Evolutionary conservation across 1,140 invertebrate genomes (phyloP).

Genomic region (Octopus bimaculoides): DNA sequence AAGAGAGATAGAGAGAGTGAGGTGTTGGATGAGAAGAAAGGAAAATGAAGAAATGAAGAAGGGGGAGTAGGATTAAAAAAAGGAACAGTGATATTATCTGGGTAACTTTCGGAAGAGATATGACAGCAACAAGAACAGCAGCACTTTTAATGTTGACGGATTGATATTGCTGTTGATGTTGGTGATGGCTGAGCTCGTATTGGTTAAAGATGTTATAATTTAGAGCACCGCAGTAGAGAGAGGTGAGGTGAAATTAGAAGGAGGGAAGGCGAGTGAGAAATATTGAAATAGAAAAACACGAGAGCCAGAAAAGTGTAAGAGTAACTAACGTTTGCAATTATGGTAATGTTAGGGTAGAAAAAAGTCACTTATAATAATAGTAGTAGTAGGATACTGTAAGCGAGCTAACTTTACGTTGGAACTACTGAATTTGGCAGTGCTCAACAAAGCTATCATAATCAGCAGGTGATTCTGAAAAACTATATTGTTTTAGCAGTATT

Average conservation of each 20-base stretch:
- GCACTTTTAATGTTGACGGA: no score
- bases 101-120: background rate
- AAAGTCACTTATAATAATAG: no score
- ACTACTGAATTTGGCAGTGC: background rate
- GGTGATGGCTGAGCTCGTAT: no score
- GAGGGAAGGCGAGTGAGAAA: background rate
- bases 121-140: background rate
- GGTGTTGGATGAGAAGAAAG: background rate
- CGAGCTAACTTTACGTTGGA: background rate
- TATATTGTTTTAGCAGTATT: background rate
- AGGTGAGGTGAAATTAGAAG: background rate
- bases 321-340: no score
- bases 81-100: background rate
- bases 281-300: no score
- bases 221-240: background rate
- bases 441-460: background rate
- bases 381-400: no score
- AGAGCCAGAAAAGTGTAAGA: no score
- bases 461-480: background rate
- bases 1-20: background rate
- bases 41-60: background rate
- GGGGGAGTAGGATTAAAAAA: background rate
- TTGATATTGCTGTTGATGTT: no score
- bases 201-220: no score
- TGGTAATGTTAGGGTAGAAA: no score